These are phyloP conservation scores for Sipha flava DNA, from an alignment of 1,140 invertebrate species.

Conservation along the genomic window DNA sequence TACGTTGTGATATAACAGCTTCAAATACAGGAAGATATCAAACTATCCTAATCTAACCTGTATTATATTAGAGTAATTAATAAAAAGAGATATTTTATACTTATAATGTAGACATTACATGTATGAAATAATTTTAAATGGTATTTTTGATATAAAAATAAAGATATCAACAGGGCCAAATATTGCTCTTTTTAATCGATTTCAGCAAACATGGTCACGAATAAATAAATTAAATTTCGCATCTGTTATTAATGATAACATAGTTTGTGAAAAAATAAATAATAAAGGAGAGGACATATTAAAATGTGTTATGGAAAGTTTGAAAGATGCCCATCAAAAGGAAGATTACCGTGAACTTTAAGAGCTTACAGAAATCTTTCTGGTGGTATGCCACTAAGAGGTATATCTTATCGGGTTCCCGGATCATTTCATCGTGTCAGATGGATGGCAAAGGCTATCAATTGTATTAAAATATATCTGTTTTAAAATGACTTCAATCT, in stretches of 20 bases:
- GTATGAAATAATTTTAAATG: slow-evolving; percentile 14
- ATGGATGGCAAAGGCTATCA: slow-evolving; percentile 44
- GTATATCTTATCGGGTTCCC: slow-evolving; percentile 40
- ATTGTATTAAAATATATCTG: slow-evolving; percentile 25
- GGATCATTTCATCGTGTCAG: slow-evolving; percentile 37
- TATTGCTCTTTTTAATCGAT: too few species aligned
- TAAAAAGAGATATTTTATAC: slow-evolving; percentile 32
- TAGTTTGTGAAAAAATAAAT: too few species aligned
- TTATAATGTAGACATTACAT: slow-evolving; percentile 36
- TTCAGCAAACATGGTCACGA: too few species aligned
- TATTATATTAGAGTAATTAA: slow-evolving; percentile 27
- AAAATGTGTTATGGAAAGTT: not conserved
- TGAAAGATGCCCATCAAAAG: slow-evolving; percentile 35
- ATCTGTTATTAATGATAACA: too few species aligned
- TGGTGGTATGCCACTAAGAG: not conserved
- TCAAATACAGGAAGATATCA: slow-evolving; percentile 40
- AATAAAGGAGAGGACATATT: too few species aligned
- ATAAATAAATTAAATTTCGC: too few species aligned
- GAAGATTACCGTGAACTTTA: slow-evolving; percentile 44
- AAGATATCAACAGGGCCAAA: too few species aligned
- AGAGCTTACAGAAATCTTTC: slow-evolving; percentile 43
- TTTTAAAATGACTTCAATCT: not conserved
- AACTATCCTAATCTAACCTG: too few species aligned
- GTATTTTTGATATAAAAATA: slow-evolving; percentile 31
- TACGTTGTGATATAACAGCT: slow-evolving; percentile 42